Percentiles rank a stretch among this genome's conserved stretches.
Conservation (phyloP, 2,888 invertebrate genomes). For the Rotaria magnacalcarata region DNA sequence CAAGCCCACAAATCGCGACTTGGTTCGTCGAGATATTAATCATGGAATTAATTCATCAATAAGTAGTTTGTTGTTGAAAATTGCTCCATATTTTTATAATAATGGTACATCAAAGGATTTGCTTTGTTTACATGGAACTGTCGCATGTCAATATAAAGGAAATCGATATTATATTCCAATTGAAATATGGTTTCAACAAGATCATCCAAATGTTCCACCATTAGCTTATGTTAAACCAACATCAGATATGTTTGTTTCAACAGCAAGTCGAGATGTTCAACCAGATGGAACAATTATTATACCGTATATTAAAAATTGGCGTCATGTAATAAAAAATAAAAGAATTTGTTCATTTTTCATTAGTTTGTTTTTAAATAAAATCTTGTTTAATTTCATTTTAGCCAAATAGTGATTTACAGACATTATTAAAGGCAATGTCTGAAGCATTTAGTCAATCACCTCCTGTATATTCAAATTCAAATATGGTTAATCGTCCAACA, state of each 20-base stretch:
- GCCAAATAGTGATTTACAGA: conserved; percentile 77
- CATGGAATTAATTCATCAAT: background rate
- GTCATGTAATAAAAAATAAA: conserved; percentile 53
- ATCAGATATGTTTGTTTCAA: conserved; percentile 73
- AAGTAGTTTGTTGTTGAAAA: background rate
- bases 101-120: background rate
- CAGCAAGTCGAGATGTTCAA: background rate
- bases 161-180: conserved; percentile 89
- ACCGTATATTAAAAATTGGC: conserved; percentile 93
- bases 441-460: conserved; percentile 88
- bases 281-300: conserved; percentile 69
- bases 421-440: conserved; percentile 82
- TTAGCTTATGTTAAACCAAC: conserved; percentile 84
- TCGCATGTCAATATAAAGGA: background rate
- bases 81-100: background rate
- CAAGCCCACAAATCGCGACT: conserved; percentile 10
- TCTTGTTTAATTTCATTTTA: conserved; percentile 53
- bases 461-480: conserved; percentile 68
- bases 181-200: conserved; percentile 90
- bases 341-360: background rate
- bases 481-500: background rate
- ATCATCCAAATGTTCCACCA: conserved; percentile 91
- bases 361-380: background rate
- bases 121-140: conserved; percentile 16
- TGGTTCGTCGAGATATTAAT: background rate